Evolutionary conservation across 2,113 vertebrate genomes (phyloP).

Genomic region (Theristicus caerulescens): DNA sequence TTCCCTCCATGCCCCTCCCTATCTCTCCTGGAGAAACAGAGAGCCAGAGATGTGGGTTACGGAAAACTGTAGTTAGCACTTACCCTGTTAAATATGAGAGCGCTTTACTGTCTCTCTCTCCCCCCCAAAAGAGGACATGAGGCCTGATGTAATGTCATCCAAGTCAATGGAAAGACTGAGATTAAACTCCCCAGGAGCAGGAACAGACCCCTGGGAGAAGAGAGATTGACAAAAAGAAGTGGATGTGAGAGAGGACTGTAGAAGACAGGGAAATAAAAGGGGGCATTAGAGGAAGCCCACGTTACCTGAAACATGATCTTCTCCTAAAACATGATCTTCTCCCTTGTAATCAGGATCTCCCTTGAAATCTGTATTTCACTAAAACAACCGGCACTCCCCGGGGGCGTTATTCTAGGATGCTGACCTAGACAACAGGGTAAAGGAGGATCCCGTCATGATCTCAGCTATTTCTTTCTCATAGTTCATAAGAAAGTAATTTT

Average conservation of each 20-base stretch:
- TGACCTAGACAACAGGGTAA: neutral
- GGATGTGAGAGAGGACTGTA: neutral
- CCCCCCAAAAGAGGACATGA: neutral
- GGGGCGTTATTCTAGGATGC: neutral
- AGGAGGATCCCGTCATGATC: neutral
- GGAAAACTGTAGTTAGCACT: neutral
- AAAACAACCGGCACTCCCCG: neutral
- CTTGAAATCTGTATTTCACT: neutral
- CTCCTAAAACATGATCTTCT: neutral
- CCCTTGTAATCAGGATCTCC: neutral
- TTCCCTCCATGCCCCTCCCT: neutral
- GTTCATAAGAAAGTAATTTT: neutral
- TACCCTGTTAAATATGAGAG: neutral
- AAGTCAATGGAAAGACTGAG: neutral
- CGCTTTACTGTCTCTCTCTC: neutral
- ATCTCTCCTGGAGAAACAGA: neutral
- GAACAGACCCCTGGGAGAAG: neutral
- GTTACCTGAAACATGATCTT: neutral
- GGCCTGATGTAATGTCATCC: neutral
- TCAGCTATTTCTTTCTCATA: neutral
- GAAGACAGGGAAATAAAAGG: neutral
- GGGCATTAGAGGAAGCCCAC: neutral
- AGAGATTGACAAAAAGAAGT: neutral
- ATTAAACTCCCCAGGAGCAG: neutral
- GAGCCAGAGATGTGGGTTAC: neutral